These are phyloP conservation scores for Phalacrocorax carbo DNA, from an alignment of 2,113 vertebrate species.

Conservation along the genomic window DNA sequence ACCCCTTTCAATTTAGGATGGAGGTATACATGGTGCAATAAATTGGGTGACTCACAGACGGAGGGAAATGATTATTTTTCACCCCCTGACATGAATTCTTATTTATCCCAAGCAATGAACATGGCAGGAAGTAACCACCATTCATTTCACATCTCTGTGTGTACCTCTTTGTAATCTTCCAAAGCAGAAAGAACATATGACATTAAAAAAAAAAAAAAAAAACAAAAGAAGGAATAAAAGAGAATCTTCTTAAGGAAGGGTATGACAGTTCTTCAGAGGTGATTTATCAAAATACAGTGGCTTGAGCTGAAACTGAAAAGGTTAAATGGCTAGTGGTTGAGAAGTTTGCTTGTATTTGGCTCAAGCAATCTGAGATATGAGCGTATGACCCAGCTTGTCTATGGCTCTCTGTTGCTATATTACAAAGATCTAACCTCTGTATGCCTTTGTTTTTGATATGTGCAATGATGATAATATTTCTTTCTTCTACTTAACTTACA, in stretches of 20 bases:
- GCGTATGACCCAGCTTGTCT: not conserved
- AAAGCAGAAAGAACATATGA: not conserved
- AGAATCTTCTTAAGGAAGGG: not conserved
- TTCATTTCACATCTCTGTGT: slow-evolving; percentile 45
- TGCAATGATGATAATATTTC: not conserved
- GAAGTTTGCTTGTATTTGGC: not conserved
- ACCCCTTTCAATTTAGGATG: not conserved
- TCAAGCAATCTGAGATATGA: not conserved
- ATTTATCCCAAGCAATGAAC: slow-evolving; percentile 1
- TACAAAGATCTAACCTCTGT: not conserved
- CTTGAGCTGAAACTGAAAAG: not conserved
- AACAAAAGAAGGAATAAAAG: not conserved
- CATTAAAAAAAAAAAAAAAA: not conserved
- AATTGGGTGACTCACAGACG: slow-evolving; percentile 33
- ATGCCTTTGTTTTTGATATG: not conserved
- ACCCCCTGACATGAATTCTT: slow-evolving; percentile 31
- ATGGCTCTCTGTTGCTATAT: not conserved
- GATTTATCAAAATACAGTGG: not conserved
- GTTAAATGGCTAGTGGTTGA: not conserved
- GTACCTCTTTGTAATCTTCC: not conserved
- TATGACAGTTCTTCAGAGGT: not conserved
- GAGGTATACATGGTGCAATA: not conserved
- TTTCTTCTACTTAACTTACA: not conserved
- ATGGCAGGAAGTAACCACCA: slow-evolving; percentile 2
- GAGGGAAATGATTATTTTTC: slow-evolving; percentile 51